Base-by-base conservation (phyloP, 2,888 invertebrate genomes). In the Podabrus alpinus region DNA sequence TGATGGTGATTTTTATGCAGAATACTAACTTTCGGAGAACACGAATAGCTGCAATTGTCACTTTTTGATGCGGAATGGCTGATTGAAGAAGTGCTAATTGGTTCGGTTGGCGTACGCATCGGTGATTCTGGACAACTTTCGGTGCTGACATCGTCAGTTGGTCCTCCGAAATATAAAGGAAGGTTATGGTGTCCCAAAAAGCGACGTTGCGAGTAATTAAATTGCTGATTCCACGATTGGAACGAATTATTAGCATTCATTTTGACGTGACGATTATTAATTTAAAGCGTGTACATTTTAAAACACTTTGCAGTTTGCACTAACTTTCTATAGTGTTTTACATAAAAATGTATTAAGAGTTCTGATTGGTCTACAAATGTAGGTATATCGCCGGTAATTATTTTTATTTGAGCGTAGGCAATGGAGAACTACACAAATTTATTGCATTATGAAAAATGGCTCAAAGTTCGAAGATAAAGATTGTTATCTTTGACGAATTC, bases 1-100 rank as follows among this genome's bases (percentile, higher is more conserved):
- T 90, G 89, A 79, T 89, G 81, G 72, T 84, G 83, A 13, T 82
- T 79, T 59, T 81, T 82, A n/a, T 84, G 83, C 71, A 82, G 73
- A 9, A 71, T 80, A 66, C 15, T 72, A 68, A 62, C 80, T 70
- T 77, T 81, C 19, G 81, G 80, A 15, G 80, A 80, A 10, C 79
- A 80, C 5, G 81, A 81, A 17, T 77, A 78, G 29, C 75, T 21
- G 59, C 24, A 25, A 24, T 10, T 71, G 13, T 59, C 70, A n/a
- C 66, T 45, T 66, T 70, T 69, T 7, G 82, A 80, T 11, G 83
- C 80, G 15, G 83, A 80, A 69, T 80, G 71, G 15, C 80, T 79
- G 15, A 78, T 74, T n/a, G 77, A 80, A 11, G 81, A 79, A 16
- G 79, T 79, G 66, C 81, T 82, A 10, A 80, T 79, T 17, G 81